Conservation (phyloP, 1,140 invertebrate species). For the Lethrus apterus region DNA sequence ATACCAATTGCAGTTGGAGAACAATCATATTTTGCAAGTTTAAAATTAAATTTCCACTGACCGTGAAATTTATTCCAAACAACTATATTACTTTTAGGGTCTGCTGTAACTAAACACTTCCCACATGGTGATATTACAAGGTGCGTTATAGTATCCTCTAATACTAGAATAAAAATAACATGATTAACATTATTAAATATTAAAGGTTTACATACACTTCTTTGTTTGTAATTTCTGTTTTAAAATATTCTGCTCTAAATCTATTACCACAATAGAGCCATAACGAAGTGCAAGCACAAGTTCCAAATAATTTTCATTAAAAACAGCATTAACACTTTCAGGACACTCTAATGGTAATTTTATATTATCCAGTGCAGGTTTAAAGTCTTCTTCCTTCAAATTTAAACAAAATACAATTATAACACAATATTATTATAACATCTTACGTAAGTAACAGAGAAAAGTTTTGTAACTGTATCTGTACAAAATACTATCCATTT, state of each 20-base stretch:
- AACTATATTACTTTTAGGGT: slow-evolving; percentile 50
- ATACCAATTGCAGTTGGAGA: slow-evolving; percentile 58
- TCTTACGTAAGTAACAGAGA: slow-evolving; percentile 53
- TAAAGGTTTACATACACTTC: neutral
- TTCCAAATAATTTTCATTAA: slow-evolving; percentile 28
- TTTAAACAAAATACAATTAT: neutral
- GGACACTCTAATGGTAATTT: slow-evolving; percentile 4
- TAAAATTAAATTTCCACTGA: slow-evolving; percentile 45
- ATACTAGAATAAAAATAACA: slow-evolving; percentile 10
- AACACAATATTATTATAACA: neutral
- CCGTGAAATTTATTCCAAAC: slow-evolving; percentile 48
- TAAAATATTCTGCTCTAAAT: slow-evolving; percentile 13
- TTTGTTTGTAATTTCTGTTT: slow-evolving; percentile 1
- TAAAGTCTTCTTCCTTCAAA: neutral
- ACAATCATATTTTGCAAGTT: slow-evolving; percentile 58
- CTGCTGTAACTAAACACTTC: slow-evolving; percentile 55
- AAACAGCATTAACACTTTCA: slow-evolving; percentile 24
- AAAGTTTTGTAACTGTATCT: slow-evolving; percentile 54
- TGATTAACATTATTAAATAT: neutral
- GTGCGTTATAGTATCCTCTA: slow-evolving; percentile 43
- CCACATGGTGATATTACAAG: slow-evolving; percentile 48
- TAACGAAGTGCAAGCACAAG: slow-evolving; percentile 26
- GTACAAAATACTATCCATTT: slow-evolving; percentile 70
- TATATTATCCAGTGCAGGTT: neutral
- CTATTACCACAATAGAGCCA: slow-evolving; percentile 29